Conservation (phyloP, 1,140 invertebrate species). For the Caerostris darwini region DNA sequence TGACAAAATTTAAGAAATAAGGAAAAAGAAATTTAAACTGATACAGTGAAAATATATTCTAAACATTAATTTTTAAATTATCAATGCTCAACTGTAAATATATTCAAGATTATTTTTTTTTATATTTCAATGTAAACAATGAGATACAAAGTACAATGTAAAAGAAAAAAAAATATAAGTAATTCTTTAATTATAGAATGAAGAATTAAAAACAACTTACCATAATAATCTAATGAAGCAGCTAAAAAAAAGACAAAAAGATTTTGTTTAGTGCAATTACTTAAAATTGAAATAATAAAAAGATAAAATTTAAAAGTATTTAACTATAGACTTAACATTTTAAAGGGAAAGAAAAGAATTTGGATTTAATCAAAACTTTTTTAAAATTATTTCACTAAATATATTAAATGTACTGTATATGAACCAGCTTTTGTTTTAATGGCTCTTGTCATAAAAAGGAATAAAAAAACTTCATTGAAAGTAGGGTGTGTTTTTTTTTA, state of each 20-base stretch:
- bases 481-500: too few species aligned
- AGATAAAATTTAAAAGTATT: neutral
- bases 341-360: neutral
- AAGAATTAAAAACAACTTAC: conserved; percentile 52
- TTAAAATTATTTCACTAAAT: neutral
- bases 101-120: too few species aligned
- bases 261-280: neutral
- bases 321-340: neutral
- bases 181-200: neutral
- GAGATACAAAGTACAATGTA: neutral
- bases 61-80: too few species aligned
- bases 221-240: conserved; percentile 70
- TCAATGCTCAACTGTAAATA: too few species aligned
- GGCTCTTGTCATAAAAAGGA: too few species aligned
- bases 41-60: too few species aligned
- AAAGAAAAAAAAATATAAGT: neutral
- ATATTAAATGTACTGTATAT: too few species aligned
- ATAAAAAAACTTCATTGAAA: too few species aligned
- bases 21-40: too few species aligned
- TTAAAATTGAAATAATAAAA: neutral
- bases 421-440: too few species aligned
- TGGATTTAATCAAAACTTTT: neutral
- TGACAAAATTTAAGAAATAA: too few species aligned
- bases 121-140: too few species aligned
- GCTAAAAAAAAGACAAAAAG: neutral